phyloP scores from a whole-genome alignment of 2,113 vertebrate species.

The Odocoileus hemionus region DNA sequence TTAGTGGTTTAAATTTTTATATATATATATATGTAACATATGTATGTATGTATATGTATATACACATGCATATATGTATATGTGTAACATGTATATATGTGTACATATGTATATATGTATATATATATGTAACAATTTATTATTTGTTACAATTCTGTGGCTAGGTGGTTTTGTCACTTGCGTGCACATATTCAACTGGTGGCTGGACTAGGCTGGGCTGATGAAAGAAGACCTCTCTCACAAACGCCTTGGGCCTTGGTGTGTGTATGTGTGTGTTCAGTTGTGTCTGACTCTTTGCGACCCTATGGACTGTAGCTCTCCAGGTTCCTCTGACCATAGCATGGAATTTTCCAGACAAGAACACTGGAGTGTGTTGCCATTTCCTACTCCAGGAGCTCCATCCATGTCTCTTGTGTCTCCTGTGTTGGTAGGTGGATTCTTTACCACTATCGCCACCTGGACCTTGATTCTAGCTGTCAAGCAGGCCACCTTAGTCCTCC shows the following conservation, averaged over 20 bases:
- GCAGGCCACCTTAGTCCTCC: not conserved
- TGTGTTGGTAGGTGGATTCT: not conserved
- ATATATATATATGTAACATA: no score
- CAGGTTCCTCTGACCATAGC: not conserved
- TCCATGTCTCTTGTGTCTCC: not conserved
- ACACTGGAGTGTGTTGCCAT: not conserved
- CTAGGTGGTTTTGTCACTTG: not conserved
- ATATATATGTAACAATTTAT: not conserved
- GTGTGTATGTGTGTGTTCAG: not conserved
- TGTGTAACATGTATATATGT: no score
- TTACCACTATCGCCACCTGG: not conserved
- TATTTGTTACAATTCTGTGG: not conserved
- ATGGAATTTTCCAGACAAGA: not conserved
- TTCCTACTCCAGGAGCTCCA: not conserved
- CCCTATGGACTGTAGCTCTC: not conserved
- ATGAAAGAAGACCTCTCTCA: not conserved
- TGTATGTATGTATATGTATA: no score
- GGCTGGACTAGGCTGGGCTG: not conserved
- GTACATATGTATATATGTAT: no score
- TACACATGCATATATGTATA: no score
- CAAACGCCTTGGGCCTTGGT: not conserved
- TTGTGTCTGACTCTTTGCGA: not conserved
- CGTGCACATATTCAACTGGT: not conserved
- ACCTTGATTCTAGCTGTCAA: not conserved
- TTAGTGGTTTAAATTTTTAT: not conserved